A percentile compares a stretch with the other conserved stretches of the same genome.
phyloP scores from a whole-genome alignment of 2,888 invertebrate genomes.

The Drosophila bunnanda region DNA sequence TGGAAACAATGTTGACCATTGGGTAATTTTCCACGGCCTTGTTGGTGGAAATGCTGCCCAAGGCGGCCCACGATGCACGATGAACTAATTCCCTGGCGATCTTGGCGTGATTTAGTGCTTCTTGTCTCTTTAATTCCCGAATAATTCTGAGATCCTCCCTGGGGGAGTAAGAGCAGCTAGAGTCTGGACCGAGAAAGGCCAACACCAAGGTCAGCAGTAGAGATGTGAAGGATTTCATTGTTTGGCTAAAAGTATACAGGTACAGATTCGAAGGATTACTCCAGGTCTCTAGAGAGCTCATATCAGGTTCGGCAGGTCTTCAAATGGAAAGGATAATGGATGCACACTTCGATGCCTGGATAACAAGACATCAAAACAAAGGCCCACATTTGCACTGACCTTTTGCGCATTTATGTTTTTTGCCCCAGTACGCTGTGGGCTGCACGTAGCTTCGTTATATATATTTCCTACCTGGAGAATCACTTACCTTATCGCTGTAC shows the following conservation, averaged over 20 bases:
- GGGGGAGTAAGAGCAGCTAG: conserved; percentile 70
- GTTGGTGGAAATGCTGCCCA: conserved; percentile 83
- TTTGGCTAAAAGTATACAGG: conserved; percentile 20
- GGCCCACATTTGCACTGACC: conserved; percentile 17
- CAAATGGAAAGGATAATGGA: neutral
- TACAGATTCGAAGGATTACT: neutral
- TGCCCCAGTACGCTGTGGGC: neutral
- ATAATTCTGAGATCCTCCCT: conserved; percentile 72
- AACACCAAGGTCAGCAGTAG: conserved; percentile 36
- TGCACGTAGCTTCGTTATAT: conserved; percentile 12
- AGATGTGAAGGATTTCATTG: conserved; percentile 34
- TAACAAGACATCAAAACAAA: conserved; percentile 9
- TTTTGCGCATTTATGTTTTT: neutral
- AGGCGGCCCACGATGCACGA: conserved; percentile 82
- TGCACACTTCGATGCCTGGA: neutral
- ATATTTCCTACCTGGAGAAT: conserved; percentile 7
- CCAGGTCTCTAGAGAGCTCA: neutral
- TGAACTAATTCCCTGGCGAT: conserved; percentile 83
- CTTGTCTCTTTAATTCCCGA: conserved; percentile 60
- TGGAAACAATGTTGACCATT: conserved; percentile 84
- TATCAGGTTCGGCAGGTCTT: neutral
- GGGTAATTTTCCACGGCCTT: conserved; percentile 78
- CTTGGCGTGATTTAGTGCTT: conserved; percentile 79
- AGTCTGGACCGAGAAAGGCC: conserved; percentile 22
- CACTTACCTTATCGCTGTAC: conserved; percentile 14